Conservation (phyloP, 2,888 invertebrate species). For the Dioctria linearis region DNA sequence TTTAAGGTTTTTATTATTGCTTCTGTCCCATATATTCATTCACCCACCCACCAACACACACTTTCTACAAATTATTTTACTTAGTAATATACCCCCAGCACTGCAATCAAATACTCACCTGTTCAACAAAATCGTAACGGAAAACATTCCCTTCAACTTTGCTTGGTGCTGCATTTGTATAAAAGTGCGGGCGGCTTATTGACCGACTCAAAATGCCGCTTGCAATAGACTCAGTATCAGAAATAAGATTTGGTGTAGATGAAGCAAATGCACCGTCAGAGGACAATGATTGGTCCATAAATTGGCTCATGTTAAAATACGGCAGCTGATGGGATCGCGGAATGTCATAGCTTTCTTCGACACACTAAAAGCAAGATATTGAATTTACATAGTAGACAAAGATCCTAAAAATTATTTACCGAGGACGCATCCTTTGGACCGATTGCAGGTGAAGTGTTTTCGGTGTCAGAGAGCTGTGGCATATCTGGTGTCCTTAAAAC, state of each 20-base stretch:
- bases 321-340: constrained; percentile 78
- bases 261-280: constrained; percentile 63
- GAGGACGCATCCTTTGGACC: constrained; percentile 68
- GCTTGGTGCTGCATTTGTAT: constrained; percentile 73
- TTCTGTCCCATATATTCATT: too few species aligned
- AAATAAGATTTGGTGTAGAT: constrained; percentile 69
- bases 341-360: constrained; percentile 79
- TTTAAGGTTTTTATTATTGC: too few species aligned
- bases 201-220: constrained; percentile 62
- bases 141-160: constrained; percentile 72
- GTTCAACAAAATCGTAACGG: constrained; percentile 72
- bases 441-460: constrained; percentile 71
- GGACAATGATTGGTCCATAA: constrained; percentile 61
- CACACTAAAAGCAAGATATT: constrained; percentile 60
- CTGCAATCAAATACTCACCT: constrained; percentile 58
- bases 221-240: constrained; percentile 61
- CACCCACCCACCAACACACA: too few species aligned
- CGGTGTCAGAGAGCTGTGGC: constrained; percentile 70
- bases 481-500: constrained; percentile 62
- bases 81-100: too few species aligned
- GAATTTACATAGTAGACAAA: background rate
- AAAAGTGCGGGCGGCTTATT: constrained; percentile 71
- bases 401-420: constrained; percentile 58
- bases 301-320: constrained; percentile 68
- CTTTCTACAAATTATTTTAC: too few species aligned